Evolutionary conservation across 1,140 invertebrate species (phyloP).

Genomic region (Lepidurus couesii): DNA sequence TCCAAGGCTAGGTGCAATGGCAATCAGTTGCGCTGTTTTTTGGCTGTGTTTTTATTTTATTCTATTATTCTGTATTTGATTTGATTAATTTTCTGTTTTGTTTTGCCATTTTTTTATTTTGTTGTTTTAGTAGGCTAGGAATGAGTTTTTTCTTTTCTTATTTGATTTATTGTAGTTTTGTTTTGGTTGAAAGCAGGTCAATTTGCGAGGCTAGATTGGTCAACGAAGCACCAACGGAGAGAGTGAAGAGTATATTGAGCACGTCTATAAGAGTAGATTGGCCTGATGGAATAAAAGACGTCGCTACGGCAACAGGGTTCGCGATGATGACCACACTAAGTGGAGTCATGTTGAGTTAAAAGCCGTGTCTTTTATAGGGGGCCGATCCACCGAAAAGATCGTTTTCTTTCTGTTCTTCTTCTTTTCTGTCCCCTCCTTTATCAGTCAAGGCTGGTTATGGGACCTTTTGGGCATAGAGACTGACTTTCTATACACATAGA

Average conservation of each 20-base stretch:
- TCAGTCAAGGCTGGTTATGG: not conserved
- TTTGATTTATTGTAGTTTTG: too few relatives aligned
- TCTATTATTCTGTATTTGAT: too few relatives aligned
- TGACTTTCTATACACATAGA: not conserved
- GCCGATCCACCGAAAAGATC: not conserved
- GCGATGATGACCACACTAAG: slow-evolving; percentile 13
- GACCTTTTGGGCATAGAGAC: not conserved
- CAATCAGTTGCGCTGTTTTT: too few relatives aligned
- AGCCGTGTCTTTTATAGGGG: not conserved
- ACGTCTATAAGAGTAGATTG: not conserved
- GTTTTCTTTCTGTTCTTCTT: not conserved
- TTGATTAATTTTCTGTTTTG: too few relatives aligned
- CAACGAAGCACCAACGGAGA: too few relatives aligned
- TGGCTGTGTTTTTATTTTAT: too few relatives aligned
- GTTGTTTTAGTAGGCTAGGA: too few relatives aligned
- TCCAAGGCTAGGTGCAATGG: too few relatives aligned
- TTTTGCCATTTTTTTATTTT: too few relatives aligned
- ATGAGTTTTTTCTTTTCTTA: too few relatives aligned
- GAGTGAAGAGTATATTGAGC: not conserved
- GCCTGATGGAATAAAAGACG: not conserved
- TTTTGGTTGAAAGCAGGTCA: too few relatives aligned
- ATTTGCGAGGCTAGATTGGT: too few relatives aligned
- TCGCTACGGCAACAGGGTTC: not conserved
- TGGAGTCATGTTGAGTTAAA: slow-evolving; percentile 12
- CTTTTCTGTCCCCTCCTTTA: not conserved